phyloP scores from a whole-genome alignment of 2,888 invertebrate species.

The Prenolepis imparis region DNA sequence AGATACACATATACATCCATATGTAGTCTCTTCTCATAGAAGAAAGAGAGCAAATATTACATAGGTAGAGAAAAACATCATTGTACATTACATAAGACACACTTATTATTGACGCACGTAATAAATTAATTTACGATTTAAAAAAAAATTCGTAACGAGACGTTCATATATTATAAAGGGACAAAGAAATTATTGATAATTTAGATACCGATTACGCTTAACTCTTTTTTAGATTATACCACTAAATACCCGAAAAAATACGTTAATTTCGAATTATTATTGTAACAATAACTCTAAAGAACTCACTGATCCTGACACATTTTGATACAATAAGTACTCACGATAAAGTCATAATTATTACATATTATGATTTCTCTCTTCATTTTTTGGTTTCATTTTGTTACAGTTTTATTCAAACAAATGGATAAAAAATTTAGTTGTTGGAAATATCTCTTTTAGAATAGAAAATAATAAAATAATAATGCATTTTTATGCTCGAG shows the following conservation, averaged over 20 bases:
- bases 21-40: neutral
- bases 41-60: neutral
- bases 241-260: neutral
- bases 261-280: neutral
- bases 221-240: neutral
- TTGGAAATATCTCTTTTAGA: neutral
- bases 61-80: conserved; percentile 19
- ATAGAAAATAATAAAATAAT: conserved; percentile 36
- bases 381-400: neutral
- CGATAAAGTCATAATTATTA: neutral
- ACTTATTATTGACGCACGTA: conserved; percentile 63
- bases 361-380: neutral
- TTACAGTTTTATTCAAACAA: neutral
- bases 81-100: conserved; percentile 47
- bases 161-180: neutral
- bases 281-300: conserved; percentile 16
- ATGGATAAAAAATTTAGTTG: neutral
- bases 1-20: neutral
- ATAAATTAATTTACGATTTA: neutral
- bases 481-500: conserved; percentile 36
- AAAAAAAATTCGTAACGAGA: neutral
- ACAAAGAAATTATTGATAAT: neutral
- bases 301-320: neutral
- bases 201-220: neutral
- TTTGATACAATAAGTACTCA: neutral